Base-by-base conservation (phyloP, 2,888 invertebrate genomes). In the Drymonia ruficornis region DNA sequence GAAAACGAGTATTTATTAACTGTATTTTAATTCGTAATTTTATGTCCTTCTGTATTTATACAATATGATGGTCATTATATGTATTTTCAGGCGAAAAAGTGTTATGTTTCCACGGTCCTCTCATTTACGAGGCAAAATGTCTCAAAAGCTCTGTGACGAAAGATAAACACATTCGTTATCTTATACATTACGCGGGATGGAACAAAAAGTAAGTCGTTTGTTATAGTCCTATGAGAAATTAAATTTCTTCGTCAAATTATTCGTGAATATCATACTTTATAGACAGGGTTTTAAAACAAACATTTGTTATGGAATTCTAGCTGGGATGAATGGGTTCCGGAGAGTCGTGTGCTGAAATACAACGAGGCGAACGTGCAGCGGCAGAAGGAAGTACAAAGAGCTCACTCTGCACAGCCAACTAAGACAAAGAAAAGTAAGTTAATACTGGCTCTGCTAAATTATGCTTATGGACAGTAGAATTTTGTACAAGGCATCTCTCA, bases 171-270 rank as follows among this genome's bases (percentile, higher is more conserved):
- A 94, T 97, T 8, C 96, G 97, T 79, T 99, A 99, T 89, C 96
- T 97, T 58, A 98, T 99, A 65, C 99, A 99, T 87, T 99, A 99
- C 85, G 98, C 98, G 67, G 99, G 99, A 1, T 99, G 99, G 99
- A 99, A 98, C 83, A 99, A 99, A 93, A 99, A 98, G 98, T 98
- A 93, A 91, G 94, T 86, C 52, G 52, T 51, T 13, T 15, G 13
- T n/a, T 29, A 13, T 49, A 45, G 7, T 18, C 1, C 23, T 9
- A 38, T 44, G 1, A 43, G 19, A 43, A n/a, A n/a, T n/a, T n/a
- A n/a, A n/a, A n/a, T n/a, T n/a, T n/a, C n/a, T n/a, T n/a, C n/a
- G n/a, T n/a, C n/a, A n/a, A n/a, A n/a, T n/a, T n/a, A n/a, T n/a
- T n/a, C n/a, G n/a, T n/a, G n/a, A n/a, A n/a, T n/a, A n/a, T n/a